Percentiles rank a stretch among this genome's conserved stretches.
These are phyloP conservation scores for Pelodiscus sinensis DNA, from an alignment of 2,113 vertebrate genomes.

Conservation along the genomic window DNA sequence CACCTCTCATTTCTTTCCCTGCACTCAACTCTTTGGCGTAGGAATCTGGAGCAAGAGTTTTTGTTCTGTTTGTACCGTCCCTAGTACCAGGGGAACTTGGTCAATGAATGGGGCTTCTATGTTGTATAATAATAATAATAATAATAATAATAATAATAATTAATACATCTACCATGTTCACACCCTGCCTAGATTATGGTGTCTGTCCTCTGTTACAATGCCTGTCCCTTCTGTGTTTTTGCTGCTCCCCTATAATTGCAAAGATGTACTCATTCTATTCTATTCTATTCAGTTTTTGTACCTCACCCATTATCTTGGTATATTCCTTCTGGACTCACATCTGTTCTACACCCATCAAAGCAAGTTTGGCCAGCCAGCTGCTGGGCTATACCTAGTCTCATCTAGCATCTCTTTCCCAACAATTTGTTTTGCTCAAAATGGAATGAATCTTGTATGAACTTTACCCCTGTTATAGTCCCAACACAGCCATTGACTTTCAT, in stretches of 20 bases:
- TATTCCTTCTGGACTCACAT: rapidly evolving
- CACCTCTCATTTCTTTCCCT: neutral
- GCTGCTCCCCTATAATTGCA: neutral
- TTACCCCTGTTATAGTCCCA: neutral
- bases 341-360: no score
- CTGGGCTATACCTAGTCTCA: neutral
- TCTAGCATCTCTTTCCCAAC: neutral
- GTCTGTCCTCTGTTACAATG: neutral
- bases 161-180: neutral
- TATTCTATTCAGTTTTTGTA: no score
- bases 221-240: rapidly evolving
- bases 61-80: neutral
- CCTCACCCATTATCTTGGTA: neutral
- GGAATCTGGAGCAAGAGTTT: neutral
- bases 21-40: no score
- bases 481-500: neutral
- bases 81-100: neutral
- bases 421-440: neutral
- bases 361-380: rapidly evolving
- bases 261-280: neutral
- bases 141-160: neutral
- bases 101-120: no score
- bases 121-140: neutral
- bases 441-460: neutral
- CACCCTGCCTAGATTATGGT: neutral